Conservation (phyloP, 92 coral and sea anemone species). For the Umimayanthus chanpuru region DNA sequence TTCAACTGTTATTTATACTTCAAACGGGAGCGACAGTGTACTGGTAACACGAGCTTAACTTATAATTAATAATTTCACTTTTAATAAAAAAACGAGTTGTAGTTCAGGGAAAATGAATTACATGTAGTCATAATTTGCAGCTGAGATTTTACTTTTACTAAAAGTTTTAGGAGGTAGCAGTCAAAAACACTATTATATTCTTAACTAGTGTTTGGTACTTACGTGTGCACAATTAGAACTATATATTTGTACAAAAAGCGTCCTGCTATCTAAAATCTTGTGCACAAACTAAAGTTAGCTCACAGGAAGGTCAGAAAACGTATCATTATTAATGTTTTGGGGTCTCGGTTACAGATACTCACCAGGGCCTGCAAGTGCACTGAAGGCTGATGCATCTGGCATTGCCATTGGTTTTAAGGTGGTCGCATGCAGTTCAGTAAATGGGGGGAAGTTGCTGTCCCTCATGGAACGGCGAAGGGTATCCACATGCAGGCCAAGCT, state of each 20-base stretch:
- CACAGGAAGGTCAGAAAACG: neutral
- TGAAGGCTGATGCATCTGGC: slow-evolving; percentile 88
- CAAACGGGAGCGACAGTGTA: no score
- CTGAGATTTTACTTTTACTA: neutral
- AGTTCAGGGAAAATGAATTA: neutral
- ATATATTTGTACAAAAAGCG: neutral
- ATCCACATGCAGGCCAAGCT: slow-evolving; percentile 74
- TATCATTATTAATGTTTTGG: neutral
- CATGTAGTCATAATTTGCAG: neutral
- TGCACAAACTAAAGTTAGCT: neutral
- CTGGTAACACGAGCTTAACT: neutral
- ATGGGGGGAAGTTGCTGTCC: slow-evolving; percentile 82
- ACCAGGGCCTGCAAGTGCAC: slow-evolving; percentile 84
- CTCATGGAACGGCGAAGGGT: slow-evolving; percentile 84
- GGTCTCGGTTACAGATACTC: slow-evolving; percentile 20
- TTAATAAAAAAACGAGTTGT: neutral
- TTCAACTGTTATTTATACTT: no score
- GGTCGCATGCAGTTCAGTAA: slow-evolving; percentile 88
- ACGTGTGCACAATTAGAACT: neutral
- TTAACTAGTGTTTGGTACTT: neutral
- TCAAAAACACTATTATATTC: neutral
- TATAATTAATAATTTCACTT: no score
- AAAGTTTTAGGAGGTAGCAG: neutral
- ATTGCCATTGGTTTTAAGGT: slow-evolving; percentile 89
- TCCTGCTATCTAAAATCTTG: neutral